Base-by-base conservation (phyloP, 2,888 invertebrate genomes). In the Baccha elongata region DNA sequence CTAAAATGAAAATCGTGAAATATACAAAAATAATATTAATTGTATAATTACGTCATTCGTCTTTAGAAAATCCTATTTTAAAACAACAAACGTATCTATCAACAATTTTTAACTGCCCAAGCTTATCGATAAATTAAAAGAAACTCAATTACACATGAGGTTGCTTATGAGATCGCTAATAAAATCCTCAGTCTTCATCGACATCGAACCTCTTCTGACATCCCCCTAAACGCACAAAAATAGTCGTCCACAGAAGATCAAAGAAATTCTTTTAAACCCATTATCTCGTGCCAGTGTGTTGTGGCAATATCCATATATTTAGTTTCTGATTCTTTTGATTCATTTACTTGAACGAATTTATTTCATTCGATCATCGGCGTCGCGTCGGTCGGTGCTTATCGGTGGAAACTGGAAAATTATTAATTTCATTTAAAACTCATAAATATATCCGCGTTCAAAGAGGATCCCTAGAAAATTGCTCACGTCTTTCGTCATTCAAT, bases 351-450 rank as follows among this genome's bases (percentile, higher is more conserved):
- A 26, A 46, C 35, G 60, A 72, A 76, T 81, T 81, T 76, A 76
- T 81, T 81, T 76, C 76, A 76, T 72, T 81, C 65, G 53, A 76
- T 78, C 83, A 62, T 68, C 48, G 26, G 26, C 23, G n/a, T n/a
- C n/a, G n/a, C n/a, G n/a, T n/a, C n/a, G n/a, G n/a, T n/a, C n/a
- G n/a, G n/a, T n/a, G 50, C 78, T 83, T 83, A 83, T 83, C 83
- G 78, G 83, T 83, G 76, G 83, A 83, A 83, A 73, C 78, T 83
- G 76, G 83, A 83, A 83, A 73, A 83, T 83, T 83, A 83, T 73
- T 83, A 78, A 83, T 83, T 83, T 83, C 83, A 78, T 83, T 83
- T 78, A 83, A 83, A 83, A 68, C 83, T 83, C 83, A 73, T 83
- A 83, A 83, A 83, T 83, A 78, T 40, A 83, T 83, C 83, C 62